Percentiles rank a stretch among this genome's conserved stretches.
Conservation (phyloP, 2,113 vertebrate genomes). For the Chiloscyllium plagiosum region DNA sequence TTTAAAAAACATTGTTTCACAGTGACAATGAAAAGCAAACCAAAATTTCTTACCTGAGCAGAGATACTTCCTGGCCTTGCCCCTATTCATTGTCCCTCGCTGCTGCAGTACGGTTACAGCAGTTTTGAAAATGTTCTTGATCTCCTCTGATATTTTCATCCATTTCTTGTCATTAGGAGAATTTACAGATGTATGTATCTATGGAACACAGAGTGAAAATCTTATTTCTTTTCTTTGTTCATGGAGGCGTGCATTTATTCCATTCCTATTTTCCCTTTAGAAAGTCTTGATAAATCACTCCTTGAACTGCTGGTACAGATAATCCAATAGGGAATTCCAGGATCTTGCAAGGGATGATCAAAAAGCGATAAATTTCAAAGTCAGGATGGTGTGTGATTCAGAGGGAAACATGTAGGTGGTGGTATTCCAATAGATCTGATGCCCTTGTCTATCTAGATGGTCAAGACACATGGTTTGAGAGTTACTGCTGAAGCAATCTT, state of each 20-base stretch:
- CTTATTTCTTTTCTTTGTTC: background rate
- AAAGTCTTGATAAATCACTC: background rate
- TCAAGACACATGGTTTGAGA: background rate
- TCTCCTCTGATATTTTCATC: slow-evolving; percentile 87
- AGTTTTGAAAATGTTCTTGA: slow-evolving; percentile 86
- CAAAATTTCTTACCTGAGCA: slow-evolving; percentile 71
- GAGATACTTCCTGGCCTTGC: slow-evolving; percentile 88
- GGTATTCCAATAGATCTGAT: background rate
- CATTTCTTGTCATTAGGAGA: slow-evolving; percentile 78
- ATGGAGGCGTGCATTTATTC: background rate
- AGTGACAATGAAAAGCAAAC: background rate
- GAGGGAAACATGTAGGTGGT: background rate
- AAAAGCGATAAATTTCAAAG: background rate
- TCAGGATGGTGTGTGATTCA: background rate
- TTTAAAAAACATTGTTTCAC: background rate
- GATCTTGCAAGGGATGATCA: too few species aligned
- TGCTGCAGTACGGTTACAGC: slow-evolving; percentile 83
- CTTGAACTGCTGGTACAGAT: background rate
- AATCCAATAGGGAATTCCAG: background rate
- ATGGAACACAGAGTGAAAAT: slow-evolving; percentile 39
- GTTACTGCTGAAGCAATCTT: background rate
- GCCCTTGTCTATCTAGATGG: background rate
- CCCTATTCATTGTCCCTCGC: slow-evolving; percentile 85
- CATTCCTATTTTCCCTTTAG: background rate
- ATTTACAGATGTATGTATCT: slow-evolving; percentile 79